A percentile compares a stretch with the other conserved stretches of the same genome.
Conservation (phyloP, 2,888 invertebrate species). For the Sphaerophoria rueppellii region DNA sequence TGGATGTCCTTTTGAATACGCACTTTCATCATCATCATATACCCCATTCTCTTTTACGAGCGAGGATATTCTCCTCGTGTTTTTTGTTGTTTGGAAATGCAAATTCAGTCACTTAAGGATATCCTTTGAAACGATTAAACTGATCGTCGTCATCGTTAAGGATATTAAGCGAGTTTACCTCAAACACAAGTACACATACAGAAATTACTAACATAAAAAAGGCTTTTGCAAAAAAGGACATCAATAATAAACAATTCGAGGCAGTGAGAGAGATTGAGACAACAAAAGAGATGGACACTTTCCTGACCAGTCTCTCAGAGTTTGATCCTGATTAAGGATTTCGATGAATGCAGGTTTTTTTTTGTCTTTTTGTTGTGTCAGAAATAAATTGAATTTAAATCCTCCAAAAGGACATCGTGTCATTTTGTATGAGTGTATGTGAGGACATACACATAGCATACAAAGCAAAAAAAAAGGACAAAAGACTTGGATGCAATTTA, state of each 20-base stretch:
- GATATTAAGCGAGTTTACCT: no score
- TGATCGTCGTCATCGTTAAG: slow-evolving; percentile 9
- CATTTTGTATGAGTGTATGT: neutral
- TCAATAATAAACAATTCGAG: slow-evolving; percentile 18
- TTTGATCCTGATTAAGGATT: slow-evolving; percentile 30
- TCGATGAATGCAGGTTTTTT: slow-evolving; percentile 5
- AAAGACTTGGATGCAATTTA: slow-evolving; percentile 19
- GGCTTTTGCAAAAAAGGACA: neutral
- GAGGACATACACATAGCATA: no score
- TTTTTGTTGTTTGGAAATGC: slow-evolving; percentile 25
- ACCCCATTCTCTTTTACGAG: slow-evolving; percentile 41
- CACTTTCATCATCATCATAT: slow-evolving; percentile 20
- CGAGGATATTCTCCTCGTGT: slow-evolving; percentile 26
- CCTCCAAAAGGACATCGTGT: slow-evolving; percentile 20
- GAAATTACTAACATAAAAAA: slow-evolving; percentile 3
- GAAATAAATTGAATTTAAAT: slow-evolving; percentile 37
- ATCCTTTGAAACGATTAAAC: slow-evolving; percentile 36
- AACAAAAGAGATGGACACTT: slow-evolving; percentile 18
- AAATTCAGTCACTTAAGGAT: slow-evolving; percentile 45
- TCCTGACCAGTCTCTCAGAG: slow-evolving; percentile 28
- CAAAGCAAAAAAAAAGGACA: no score
- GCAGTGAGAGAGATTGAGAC: no score
- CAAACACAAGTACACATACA: neutral
- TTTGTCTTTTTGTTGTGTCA: neutral
- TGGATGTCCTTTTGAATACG: slow-evolving; percentile 21